Evolutionary conservation across 2,797 vertebrate genomes (phyloP), one percentile per base, ranked within the genome.

Genomic region (Hipposideros larvatus): DNA sequence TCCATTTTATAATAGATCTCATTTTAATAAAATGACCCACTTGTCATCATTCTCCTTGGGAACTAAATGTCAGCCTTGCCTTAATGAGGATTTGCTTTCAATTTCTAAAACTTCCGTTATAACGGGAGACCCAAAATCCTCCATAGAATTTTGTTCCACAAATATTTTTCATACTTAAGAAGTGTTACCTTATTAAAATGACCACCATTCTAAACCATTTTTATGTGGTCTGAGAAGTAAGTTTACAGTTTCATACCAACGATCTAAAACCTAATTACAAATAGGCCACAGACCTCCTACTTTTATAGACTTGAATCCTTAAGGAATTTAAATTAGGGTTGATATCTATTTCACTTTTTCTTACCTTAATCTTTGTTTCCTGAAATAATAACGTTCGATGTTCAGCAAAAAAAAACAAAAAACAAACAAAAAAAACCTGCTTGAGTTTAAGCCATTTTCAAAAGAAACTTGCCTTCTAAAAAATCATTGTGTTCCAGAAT

Each of bases 121-220:
- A 96, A 97, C 91, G 68, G 98, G 96, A 98, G 89, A 98, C 97
- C 98, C 98, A 97, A 80, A 93, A 79, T 79, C 83, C 83, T 95
- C 87, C 79, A 93, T 22, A 80, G 74, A 92, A 87, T 91, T 96
- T 96, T 98, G 98, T 98, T 98, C 98, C 96, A 98, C 90, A 75
- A 92, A 96, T 77, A 82, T 93, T 95, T 98, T 97, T 96, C 91
- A 97, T 90, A 96, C 97, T 96, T 94, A 96, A 96, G 96, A 98
- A 98, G 98, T 98, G 98, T 99, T 99, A 99, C 98, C 98, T 98
- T 98, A 91, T 98, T 98, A 98, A 98, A 99, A 98, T 98, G 98
- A 98, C 92, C 96, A 96, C 94, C 96, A 98, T 97, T 96, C 90
- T 92, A 91, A 93, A 97, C 95, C 90, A 93, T 97, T 98, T 98